Evolutionary conservation across 2,113 vertebrate species (phyloP).

Genomic region (Pipa parva): DNA sequence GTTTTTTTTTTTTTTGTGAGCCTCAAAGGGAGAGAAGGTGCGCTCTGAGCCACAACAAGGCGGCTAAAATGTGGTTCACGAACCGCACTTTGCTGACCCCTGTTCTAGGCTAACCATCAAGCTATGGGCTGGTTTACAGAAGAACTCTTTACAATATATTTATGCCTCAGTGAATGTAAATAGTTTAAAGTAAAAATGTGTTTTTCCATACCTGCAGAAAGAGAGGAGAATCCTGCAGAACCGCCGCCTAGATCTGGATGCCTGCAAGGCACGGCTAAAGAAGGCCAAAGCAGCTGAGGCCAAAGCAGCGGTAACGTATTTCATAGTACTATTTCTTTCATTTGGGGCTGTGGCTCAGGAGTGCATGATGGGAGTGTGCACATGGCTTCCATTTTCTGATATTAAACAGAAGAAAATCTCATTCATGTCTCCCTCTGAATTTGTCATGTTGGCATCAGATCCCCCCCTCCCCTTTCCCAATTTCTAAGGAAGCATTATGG

Average conservation of each 20-base stretch:
- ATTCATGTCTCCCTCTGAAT: not conserved
- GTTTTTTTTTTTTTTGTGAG: no score
- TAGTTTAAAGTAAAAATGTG: no score
- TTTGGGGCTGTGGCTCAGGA: not conserved
- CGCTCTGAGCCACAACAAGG: no score
- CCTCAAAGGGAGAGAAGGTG: no score
- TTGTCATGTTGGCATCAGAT: not conserved
- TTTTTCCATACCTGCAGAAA: constrained; percentile 63
- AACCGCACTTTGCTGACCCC: no score
- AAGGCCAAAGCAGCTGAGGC: constrained; percentile 91
- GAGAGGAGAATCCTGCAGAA: constrained; percentile 88
- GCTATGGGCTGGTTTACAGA: no score
- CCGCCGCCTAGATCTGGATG: constrained; percentile 86
- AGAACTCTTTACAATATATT: no score
- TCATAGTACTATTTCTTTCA: not conserved
- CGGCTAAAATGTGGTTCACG: no score
- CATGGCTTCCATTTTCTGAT: not conserved
- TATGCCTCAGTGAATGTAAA: no score
- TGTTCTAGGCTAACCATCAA: no score
- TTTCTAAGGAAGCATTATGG: not conserved
- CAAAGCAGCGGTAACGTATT: constrained; percentile 81
- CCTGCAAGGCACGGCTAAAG: constrained; percentile 89
- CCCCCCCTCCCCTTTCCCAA: not conserved
- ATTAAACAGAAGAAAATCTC: not conserved
- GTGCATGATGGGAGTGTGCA: not conserved